phyloP scores from a whole-genome alignment of 2,113 vertebrate genomes.

The Willisornis vidua region DNA sequence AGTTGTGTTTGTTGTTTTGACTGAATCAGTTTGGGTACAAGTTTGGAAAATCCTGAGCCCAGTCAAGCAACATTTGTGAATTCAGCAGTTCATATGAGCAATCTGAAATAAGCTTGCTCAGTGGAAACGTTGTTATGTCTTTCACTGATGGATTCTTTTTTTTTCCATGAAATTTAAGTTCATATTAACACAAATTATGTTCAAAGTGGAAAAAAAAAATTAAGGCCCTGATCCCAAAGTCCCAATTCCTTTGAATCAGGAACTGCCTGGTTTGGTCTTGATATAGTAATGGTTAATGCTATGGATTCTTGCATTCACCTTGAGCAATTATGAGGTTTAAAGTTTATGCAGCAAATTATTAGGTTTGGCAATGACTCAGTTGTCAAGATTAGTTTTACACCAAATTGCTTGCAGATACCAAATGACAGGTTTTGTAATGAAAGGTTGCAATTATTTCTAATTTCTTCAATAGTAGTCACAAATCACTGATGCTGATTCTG shows the following conservation, averaged over 20 bases:
- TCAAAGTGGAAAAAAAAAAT: neutral
- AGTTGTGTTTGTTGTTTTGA: neutral
- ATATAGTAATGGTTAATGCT: neutral
- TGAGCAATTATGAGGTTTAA: conserved; percentile 36
- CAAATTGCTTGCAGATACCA: conserved; percentile 45
- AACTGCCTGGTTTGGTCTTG: neutral
- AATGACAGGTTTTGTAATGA: conserved; percentile 50
- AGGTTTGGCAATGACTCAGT: conserved; percentile 45
- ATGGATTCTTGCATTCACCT: conserved; percentile 31
- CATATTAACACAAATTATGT: neutral
- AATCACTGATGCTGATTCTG: conserved; percentile 42
- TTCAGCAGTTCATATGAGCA: neutral
- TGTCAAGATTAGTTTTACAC: conserved; percentile 26
- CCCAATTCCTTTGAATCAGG: neutral
- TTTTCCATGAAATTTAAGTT: neutral
- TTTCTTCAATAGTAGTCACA: conserved; percentile 32
- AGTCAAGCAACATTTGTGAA: neutral
- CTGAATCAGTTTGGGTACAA: neutral
- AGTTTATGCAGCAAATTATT: conserved; percentile 36
- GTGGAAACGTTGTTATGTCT: neutral
- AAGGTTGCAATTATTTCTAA: conserved; percentile 65
- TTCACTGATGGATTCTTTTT: neutral
- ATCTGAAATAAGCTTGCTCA: neutral
- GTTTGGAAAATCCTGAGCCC: neutral
- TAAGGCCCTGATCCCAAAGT: neutral